These are phyloP conservation scores for Montifringilla adamsi DNA, from an alignment of 2,113 vertebrate species.

Conservation along the genomic window DNA sequence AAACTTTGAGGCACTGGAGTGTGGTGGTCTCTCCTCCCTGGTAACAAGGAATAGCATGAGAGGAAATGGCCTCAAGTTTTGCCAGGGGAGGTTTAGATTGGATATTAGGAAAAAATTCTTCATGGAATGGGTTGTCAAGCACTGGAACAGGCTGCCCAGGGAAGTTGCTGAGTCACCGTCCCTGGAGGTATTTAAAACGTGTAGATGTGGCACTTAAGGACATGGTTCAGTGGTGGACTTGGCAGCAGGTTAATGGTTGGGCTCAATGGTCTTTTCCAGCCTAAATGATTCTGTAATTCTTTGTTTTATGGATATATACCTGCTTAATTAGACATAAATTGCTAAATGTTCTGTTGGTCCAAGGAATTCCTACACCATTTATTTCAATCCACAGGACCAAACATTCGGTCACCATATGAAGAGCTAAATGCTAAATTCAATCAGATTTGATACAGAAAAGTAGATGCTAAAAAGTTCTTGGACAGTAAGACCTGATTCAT, in stretches of 20 bases:
- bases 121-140: background rate
- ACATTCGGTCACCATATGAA: background rate
- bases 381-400: background rate
- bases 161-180: background rate
- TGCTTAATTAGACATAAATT: background rate
- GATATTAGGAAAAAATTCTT: background rate
- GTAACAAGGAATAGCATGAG: background rate
- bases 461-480: background rate
- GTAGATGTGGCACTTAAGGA: background rate
- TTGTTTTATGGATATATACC: background rate
- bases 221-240: background rate
- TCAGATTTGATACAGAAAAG: background rate
- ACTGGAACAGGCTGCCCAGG: background rate
- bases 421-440: background rate
- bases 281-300: background rate
- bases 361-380: background rate
- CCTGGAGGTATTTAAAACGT: background rate
- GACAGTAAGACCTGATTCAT: background rate
- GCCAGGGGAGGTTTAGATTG: background rate
- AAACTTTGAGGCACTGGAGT: background rate
- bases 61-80: background rate
- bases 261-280: background rate
- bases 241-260: background rate
- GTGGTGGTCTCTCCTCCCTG: background rate
- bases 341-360: background rate